Conservation (phyloP, 2,797 vertebrate genomes). For the Onychomys arenicola region DNA sequence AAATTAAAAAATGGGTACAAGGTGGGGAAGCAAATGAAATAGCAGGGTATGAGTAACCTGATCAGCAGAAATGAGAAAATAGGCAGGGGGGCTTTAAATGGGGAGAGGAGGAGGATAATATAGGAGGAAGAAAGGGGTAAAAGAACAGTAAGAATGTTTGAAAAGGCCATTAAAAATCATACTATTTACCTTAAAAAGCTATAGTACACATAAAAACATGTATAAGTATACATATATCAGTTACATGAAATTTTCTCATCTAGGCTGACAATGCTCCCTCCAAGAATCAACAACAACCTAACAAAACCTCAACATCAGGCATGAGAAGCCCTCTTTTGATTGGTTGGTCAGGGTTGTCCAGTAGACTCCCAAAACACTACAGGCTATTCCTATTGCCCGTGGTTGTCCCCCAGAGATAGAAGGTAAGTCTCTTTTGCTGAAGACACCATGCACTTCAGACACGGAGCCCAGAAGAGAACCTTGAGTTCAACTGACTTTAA, state of each 20-base stretch:
- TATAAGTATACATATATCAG: neutral
- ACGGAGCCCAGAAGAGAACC: neutral
- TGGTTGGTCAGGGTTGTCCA: neutral
- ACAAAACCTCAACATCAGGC: neutral
- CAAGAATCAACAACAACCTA: neutral
- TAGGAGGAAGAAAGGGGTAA: neutral
- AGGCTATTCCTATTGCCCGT: neutral
- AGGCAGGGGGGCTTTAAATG: neutral
- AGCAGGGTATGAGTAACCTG: neutral
- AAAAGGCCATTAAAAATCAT: neutral
- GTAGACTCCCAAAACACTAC: neutral
- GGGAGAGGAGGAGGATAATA: neutral
- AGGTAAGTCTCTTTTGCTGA: neutral
- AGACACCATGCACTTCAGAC: neutral
- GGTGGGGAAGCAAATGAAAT: neutral
- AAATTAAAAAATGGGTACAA: neutral
- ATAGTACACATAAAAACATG: neutral
- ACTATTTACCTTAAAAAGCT: neutral
- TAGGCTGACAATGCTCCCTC: neutral
- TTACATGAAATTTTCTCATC: neutral
- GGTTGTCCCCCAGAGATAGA: neutral
- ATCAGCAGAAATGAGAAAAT: neutral
- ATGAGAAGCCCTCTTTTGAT: neutral
- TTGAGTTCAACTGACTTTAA: neutral
- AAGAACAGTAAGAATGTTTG: neutral